Base-by-base conservation (phyloP, 2,797 vertebrate genomes). In the Lagocephalus sceleratus region DNA sequence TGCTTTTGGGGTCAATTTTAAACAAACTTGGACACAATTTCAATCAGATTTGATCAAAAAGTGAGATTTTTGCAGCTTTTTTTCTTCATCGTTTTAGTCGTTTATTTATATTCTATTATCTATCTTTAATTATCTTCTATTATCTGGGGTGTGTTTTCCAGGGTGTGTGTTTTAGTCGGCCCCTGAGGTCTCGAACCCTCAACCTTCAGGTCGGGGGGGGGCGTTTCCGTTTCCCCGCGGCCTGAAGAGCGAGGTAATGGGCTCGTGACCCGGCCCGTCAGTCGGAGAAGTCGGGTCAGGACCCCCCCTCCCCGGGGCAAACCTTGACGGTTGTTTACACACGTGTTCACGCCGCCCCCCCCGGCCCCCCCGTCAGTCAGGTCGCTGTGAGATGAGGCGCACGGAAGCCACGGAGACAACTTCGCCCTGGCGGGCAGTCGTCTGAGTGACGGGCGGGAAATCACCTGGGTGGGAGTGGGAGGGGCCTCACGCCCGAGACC, bases 321-420 rank as follows among this genome's bases (percentile, higher is more conserved):
- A 85, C 77, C 57, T 69, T 87, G 79, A 88, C 77, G 75, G 79
- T 44, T 82, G 74, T 85, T 86, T 73, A 68, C 53, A 77, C 77
- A 80, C 59, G 73, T 84, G 83, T 75, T 49, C n/a, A n/a, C n/a
- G n/a, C n/a, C n/a, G n/a, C n/a, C n/a, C n/a, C n/a, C n/a, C n/a
- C n/a, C n/a, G n/a, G n/a, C n/a, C n/a, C n/a, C n/a, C n/a, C n/a
- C n/a, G n/a, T n/a, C n/a, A n/a, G n/a, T n/a, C 73, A 75, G 64
- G 76, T 64, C 54, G 64, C 60, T 73, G 80, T 64, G 64, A 41
- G 67, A 73, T 64, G 73, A 72, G 69, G 77, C 79, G 17, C 50
- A 19, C 0, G 15, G 56, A 70, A 66, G 57, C 57, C 62, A 71
- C 68, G 59, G 66, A 66, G 81, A 35, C 35, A 3, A 47, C 75